Percentiles rank a stretch among this genome's conserved stretches.
These are phyloP conservation scores for Trichonephila clavipes DNA, from an alignment of 1,140 invertebrate genomes.

Conservation along the genomic window DNA sequence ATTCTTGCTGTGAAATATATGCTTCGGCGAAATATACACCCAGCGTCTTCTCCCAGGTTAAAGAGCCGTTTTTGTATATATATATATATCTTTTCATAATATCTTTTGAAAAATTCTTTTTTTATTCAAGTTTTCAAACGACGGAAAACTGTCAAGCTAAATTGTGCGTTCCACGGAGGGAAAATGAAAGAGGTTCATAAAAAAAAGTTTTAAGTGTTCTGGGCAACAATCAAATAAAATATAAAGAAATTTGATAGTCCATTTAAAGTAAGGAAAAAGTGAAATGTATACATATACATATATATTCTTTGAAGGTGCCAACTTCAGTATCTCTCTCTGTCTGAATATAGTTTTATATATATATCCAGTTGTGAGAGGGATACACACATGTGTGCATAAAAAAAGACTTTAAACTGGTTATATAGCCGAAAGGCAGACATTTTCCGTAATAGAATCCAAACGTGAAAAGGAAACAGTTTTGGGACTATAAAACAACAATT, in stretches of 20 bases:
- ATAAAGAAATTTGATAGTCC: conserved; percentile 73
- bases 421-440: conserved; percentile 61
- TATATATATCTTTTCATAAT: conserved; percentile 45
- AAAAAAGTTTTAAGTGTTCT: conserved; percentile 65
- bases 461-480: conserved; percentile 61
- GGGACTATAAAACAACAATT: conserved; percentile 72
- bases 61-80: conserved; percentile 61
- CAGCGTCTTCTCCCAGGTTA: conserved; percentile 45
- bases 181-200: conserved; percentile 59
- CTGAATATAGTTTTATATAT: conserved; percentile 39
- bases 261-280: conserved; percentile 69
- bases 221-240: conserved; percentile 73
- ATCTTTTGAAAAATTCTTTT: conserved; percentile 53
- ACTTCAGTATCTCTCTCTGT: conserved; percentile 29
- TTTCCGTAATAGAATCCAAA: conserved; percentile 71
- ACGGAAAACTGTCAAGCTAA: conserved; percentile 71
- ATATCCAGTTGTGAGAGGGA: neutral
- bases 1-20: conserved; percentile 38
- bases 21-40: conserved; percentile 40
- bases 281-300: conserved; percentile 33
- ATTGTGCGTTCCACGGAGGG: conserved; percentile 51
- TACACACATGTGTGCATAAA: neutral
- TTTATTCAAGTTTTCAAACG: conserved; percentile 54
- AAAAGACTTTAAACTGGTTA: conserved; percentile 57
- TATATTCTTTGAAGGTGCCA: conserved; percentile 58